phyloP scores from a whole-genome alignment of 2,113 vertebrate genomes.

The Podiceps cristatus region DNA sequence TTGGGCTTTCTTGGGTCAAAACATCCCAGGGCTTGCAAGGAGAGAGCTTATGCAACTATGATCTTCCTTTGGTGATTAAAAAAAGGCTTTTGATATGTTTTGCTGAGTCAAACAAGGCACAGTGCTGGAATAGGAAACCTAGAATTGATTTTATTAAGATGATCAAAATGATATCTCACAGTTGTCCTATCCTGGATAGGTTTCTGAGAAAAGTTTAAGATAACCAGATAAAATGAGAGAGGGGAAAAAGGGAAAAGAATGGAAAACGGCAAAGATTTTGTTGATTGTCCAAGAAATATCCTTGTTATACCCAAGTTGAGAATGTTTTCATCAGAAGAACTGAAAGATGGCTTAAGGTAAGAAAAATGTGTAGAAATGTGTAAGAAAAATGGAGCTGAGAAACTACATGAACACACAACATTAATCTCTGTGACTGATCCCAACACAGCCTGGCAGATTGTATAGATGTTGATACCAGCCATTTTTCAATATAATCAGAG shows the following conservation, averaged over 20 bases:
- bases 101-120: neutral
- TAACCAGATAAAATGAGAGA: neutral
- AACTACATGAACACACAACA: neutral
- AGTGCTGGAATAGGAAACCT: neutral
- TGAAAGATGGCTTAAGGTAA: neutral
- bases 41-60: neutral
- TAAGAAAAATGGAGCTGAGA: neutral
- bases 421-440: neutral
- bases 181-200: neutral
- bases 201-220: neutral
- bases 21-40: neutral
- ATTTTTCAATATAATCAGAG: neutral
- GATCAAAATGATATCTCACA: neutral
- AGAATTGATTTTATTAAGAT: neutral
- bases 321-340: neutral
- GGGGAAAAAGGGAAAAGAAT: accelerated
- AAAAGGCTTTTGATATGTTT: neutral
- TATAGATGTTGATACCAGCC: neutral
- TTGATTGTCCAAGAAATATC: neutral
- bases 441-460: neutral
- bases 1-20: neutral
- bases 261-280: neutral
- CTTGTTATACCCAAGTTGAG: neutral
- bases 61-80: neutral
- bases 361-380: neutral